Conservation (phyloP, 2,113 vertebrate genomes). For the Campylomormyrus tamandua region DNA sequence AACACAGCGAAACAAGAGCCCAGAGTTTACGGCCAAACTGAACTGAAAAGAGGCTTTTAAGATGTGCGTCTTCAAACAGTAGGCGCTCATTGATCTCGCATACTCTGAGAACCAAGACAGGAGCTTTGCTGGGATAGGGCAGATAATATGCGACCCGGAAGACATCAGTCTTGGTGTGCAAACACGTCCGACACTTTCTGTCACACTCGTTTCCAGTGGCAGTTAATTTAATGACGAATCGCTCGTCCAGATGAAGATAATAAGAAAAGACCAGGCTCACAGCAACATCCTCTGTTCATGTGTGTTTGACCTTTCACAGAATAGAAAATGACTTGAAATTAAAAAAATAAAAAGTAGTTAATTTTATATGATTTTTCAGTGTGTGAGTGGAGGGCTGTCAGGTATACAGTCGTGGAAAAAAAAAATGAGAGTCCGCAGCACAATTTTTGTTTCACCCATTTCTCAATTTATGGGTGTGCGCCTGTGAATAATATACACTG, state of each 20-base stretch:
- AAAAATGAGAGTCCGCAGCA: no score
- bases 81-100: background rate
- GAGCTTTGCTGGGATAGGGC: background rate
- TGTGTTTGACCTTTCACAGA: background rate
- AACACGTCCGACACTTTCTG: background rate
- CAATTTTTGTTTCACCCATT: no score
- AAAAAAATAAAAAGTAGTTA: background rate
- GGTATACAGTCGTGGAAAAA: no score
- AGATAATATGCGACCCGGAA: background rate
- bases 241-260: background rate
- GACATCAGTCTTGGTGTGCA: background rate
- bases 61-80: background rate
- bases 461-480: no score
- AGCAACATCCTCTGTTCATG: background rate
- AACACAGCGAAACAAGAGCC: background rate
- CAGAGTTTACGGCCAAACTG: background rate
- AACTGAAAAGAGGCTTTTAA: background rate
- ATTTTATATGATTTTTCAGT: background rate
- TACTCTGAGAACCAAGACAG: background rate
- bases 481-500: no score
- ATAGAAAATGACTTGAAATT: background rate
- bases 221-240: background rate
- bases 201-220: background rate
- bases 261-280: background rate
- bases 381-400: background rate